Base-by-base conservation (phyloP, 2,797 vertebrate species). In the Scleropages formosus region DNA sequence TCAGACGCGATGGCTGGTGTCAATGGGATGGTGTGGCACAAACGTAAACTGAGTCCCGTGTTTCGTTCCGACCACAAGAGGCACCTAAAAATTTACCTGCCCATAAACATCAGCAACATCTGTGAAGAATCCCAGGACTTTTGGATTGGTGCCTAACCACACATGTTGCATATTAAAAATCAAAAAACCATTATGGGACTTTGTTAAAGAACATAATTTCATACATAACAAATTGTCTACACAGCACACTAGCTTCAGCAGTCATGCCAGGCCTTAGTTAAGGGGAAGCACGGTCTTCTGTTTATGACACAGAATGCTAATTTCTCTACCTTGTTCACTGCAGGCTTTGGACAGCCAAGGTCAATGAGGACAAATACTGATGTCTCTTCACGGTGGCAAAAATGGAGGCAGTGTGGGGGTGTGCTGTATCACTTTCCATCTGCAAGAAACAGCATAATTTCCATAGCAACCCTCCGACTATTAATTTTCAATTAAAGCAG, bases 291-390 rank as follows among this genome's bases (percentile, higher is more conserved):
- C 51, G 39, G 26, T 68, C 53, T 53, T 59, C 27, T 75, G 59
- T 44, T 49, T 68, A 60, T 60, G 53, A 68, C 22, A 16, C 58
- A 69, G 62, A 70, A 69, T 53, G 67, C 65, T 69, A 22, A 20
- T 83, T 83, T 81, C 84, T 0, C 11, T 39, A 60, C 83, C 82
- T 88, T 86, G 74, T 86, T 86, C 94, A 93, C 91, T 92, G 91
- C 88, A 90, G 92, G 65, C 92, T 94, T 94, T 95, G 93, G 92
- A 94, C 94, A 93, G 93, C 93, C 95, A 96, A 99, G 97, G 97
- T 99, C 95, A 98, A 96, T 92, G 89, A 95, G 95, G 95, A 97
- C 95, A 94, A 96, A 96, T 93, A 93, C 94, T 95, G 95, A 94
- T 94, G 95, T 94, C 94, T 93, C 91, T 93, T 91, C 90, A 91